Evolutionary conservation across 2,888 invertebrate genomes (phyloP).

Genomic region (Belgica antarctica): DNA sequence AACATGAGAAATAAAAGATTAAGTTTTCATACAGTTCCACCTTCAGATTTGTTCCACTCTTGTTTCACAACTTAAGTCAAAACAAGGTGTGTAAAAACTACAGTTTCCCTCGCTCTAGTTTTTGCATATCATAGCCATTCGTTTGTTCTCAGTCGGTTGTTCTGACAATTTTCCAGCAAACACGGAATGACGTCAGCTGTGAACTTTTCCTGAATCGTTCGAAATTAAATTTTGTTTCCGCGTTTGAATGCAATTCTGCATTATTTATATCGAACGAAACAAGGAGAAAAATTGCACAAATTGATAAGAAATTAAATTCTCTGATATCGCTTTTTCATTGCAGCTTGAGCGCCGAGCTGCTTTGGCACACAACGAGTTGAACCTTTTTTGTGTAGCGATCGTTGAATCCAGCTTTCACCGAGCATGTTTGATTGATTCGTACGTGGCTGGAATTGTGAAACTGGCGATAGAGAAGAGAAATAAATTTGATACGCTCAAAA

Average conservation of each 20-base stretch:
- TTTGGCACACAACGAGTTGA: slow-evolving; percentile 7
- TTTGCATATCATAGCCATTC: too few species aligned
- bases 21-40: too few species aligned
- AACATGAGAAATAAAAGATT: too few species aligned
- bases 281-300: slow-evolving; percentile 13
- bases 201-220: too few species aligned
- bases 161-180: too few species aligned
- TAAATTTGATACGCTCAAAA: slow-evolving; percentile 2
- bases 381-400: neutral
- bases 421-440: slow-evolving; percentile 31
- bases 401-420: neutral
- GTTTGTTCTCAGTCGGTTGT: too few species aligned
- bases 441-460: slow-evolving; percentile 5
- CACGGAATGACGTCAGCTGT: too few species aligned
- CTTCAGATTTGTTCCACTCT: too few species aligned
- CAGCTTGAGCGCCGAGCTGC: neutral
- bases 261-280: neutral
- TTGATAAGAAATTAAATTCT: slow-evolving; percentile 25
- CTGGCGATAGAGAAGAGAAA: neutral
- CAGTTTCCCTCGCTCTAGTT: too few species aligned
- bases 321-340: slow-evolving; percentile 1
- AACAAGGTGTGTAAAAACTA: too few species aligned
- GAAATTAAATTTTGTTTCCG: too few species aligned
- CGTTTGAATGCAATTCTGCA: neutral
- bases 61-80: too few species aligned